Conservation (phyloP, 2,797 vertebrate genomes). For the Oryzias dopingdopingensis region DNA sequence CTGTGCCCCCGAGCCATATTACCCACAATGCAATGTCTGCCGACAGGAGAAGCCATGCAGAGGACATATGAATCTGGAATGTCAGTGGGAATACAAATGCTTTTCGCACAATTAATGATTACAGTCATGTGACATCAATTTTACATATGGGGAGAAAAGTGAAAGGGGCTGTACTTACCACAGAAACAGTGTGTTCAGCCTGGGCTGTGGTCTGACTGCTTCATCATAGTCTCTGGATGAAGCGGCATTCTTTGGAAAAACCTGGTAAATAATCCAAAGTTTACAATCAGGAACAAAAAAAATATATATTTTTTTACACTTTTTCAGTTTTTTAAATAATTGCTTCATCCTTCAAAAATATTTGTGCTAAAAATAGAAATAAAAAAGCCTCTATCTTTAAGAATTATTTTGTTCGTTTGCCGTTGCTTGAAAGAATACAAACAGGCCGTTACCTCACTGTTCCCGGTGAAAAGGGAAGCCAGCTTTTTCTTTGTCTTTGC, state of each 20-base stretch:
- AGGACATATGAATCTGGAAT: conserved; percentile 67
- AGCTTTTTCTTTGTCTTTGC: conserved; percentile 67
- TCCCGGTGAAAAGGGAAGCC: conserved; percentile 69
- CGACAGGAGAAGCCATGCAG: conserved; percentile 69
- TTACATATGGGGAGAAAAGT: conserved; percentile 47
- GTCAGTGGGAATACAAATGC: conserved; percentile 72
- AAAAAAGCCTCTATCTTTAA: too few species aligned
- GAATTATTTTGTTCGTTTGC: too few species aligned
- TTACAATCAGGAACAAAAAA: too few species aligned
- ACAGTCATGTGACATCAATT: conserved; percentile 69
- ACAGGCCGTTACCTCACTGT: conserved; percentile 63
- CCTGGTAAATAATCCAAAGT: too few species aligned
- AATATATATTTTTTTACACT: too few species aligned
- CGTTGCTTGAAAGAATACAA: not conserved
- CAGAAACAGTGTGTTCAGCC: conserved; percentile 66
- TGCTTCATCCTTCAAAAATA: too few species aligned
- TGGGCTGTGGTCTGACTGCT: conserved; percentile 53
- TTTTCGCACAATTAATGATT: conserved; percentile 72
- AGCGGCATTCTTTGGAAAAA: conserved; percentile 48
- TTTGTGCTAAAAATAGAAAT: too few species aligned
- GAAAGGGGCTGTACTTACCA: conserved; percentile 71
- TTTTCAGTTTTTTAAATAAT: too few species aligned
- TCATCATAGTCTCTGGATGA: conserved; percentile 56
- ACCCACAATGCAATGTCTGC: conserved; percentile 76
- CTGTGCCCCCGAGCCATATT: conserved; percentile 67